These are phyloP conservation scores for Bombus breviceps DNA, from an alignment of 1,140 invertebrate genomes.

Conservation along the genomic window DNA sequence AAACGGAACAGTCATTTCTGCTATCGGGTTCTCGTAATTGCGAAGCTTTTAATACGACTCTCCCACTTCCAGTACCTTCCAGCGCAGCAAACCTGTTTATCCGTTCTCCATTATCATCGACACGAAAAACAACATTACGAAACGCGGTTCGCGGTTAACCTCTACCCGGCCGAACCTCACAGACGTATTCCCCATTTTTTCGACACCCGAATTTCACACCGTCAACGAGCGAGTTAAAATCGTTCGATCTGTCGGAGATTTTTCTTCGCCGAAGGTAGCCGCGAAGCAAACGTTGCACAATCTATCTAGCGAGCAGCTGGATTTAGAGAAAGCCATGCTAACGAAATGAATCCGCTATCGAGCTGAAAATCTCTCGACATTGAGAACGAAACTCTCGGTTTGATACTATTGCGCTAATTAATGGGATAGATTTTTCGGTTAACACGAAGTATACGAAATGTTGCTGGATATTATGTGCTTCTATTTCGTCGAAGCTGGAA, in stretches of 20 bases:
- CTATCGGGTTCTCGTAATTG: slow-evolving; percentile 20
- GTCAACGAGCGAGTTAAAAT: neutral
- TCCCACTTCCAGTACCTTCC: neutral
- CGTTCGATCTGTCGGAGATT: neutral
- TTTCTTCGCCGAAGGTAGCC: neutral
- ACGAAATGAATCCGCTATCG: neutral
- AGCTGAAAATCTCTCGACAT: neutral
- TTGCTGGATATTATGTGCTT: neutral
- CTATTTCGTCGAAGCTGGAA: neutral
- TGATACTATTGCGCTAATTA: neutral
- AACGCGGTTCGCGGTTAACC: slow-evolving; percentile 32
- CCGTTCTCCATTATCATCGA: slow-evolving; percentile 52
- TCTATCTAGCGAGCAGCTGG: too few relatives aligned
- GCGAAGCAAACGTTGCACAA: neutral
- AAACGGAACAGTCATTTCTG: neutral
- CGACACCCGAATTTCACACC: neutral
- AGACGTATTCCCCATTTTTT: neutral
- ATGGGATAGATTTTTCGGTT: neutral
- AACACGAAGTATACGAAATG: neutral
- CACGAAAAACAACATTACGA: slow-evolving; percentile 46
- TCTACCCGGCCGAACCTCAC: neutral
- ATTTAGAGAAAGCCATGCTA: too few relatives aligned
- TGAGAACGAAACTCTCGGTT: neutral
- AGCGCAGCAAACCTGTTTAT: slow-evolving; percentile 51
- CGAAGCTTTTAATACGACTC: slow-evolving; percentile 19